Base-by-base conservation (phyloP, 2,797 vertebrate genomes). In the Pteropus rufus region DNA sequence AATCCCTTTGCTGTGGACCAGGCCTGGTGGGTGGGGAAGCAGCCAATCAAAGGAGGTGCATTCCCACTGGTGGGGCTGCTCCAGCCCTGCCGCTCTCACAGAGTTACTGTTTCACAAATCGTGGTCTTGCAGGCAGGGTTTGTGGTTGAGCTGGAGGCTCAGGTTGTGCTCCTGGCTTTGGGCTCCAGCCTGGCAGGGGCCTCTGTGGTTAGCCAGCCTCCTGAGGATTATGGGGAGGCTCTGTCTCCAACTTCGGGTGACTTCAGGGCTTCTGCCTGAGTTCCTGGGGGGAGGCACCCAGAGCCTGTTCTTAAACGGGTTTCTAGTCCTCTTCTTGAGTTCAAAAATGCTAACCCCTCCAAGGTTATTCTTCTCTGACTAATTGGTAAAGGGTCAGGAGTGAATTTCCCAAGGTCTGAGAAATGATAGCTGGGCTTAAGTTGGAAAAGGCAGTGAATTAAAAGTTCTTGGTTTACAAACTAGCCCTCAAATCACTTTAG, bases 71-170 rank as follows among this genome's bases (percentile, higher is more conserved):
- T n/a, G 54, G 36, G 84, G 89, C 31, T 7, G 52, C 31, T 1
- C 31, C 31, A 5, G 58, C 49, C n/a, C 41, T 15, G 39, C 34
- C 1, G 24, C 93, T n/a, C 73, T 85, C 81, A 81, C 64, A 62
- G 79, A 79, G 91, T 91, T 79, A 10, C 73, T 89, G 82, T 91
- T 76, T 93, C 82, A 75, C 80, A 44, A 39, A 3, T 23, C 24
- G 0, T 4, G 39, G 54, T 34, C 82, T 83, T 14, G 12, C 49
- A 52, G 79, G 75, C 82, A 58, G 56, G 90, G 60, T 31, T 69
- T 94, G 94, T 93, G 96, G 77, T 83, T 10, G 6, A 6, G 54
- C 79, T 18, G 24, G 67, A 94, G 87, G 69, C 91, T 93, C 81
- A 39, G 87, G 76, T 62, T 82, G 65, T 77, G 72, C 79, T 92